phyloP scores from a whole-genome alignment of 2,888 invertebrate species.

The Tenodera sinensis region DNA sequence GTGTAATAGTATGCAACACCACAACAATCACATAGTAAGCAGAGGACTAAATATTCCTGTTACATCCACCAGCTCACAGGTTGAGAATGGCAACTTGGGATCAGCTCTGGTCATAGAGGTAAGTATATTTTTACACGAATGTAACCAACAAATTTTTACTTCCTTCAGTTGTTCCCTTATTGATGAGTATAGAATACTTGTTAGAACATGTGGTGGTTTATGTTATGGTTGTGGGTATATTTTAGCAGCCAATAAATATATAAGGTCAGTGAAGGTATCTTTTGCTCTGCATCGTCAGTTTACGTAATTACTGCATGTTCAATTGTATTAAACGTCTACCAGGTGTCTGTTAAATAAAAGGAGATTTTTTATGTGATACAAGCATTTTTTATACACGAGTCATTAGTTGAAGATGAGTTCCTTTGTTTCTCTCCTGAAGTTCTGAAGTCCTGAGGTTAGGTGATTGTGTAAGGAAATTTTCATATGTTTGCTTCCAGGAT shows the following conservation, averaged over 20 bases:
- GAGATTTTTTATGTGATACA: too few relatives aligned
- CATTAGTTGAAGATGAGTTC: too few relatives aligned
- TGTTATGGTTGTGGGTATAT: too few relatives aligned
- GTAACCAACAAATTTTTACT: not conserved
- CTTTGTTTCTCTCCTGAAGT: too few relatives aligned
- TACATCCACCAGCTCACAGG: constrained; percentile 24
- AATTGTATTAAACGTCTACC: not conserved
- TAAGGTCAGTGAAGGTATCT: not conserved
- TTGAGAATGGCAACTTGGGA: constrained; percentile 29
- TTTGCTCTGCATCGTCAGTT: not conserved
- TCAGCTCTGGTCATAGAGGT: constrained; percentile 31
- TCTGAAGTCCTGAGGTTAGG: too few relatives aligned
- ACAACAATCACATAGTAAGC: constrained; percentile 10
- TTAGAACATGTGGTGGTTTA: not conserved
- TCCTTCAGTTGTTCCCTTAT: not conserved
- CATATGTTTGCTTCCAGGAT: too few relatives aligned
- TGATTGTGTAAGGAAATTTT: too few relatives aligned
- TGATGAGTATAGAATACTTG: not conserved
- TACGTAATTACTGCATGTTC: not conserved
- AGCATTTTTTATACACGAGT: too few relatives aligned
- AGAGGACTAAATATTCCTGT: constrained; percentile 18
- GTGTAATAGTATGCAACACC: not conserved
- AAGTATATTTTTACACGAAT: not conserved
- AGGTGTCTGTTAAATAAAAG: too few relatives aligned
- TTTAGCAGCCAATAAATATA: not conserved